Evolutionary conservation across 2,113 vertebrate genomes (phyloP).

Genomic region (Callochromis pleurospilus): DNA sequence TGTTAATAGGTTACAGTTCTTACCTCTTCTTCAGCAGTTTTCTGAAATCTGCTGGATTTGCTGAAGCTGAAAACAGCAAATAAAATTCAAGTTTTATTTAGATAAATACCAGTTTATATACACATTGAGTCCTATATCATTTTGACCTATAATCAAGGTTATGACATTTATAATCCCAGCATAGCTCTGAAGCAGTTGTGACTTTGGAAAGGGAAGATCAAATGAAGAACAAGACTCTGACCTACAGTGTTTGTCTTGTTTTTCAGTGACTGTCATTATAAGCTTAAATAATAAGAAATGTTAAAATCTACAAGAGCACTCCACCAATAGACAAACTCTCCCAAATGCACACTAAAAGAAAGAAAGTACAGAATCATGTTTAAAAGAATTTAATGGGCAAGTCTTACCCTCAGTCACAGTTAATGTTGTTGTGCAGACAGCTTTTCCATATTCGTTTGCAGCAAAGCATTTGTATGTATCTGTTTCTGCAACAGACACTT

Average conservation of each 20-base stretch:
- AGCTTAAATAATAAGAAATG: neutral
- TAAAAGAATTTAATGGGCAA: neutral
- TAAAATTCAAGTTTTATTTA: neutral
- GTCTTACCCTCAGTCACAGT: conserved; percentile 77
- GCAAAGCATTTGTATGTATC: conserved; percentile 80
- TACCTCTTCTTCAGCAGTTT: conserved; percentile 79
- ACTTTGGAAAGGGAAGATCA: conserved; percentile 30
- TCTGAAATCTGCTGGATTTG: conserved; percentile 72
- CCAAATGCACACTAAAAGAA: neutral
- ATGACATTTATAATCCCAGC: conserved; percentile 32
- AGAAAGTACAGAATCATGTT: neutral
- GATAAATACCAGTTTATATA: neutral
- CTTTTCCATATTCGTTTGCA: conserved; percentile 79
- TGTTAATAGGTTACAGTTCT: neutral
- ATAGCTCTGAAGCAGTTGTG: conserved; percentile 5
- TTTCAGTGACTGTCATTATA: neutral
- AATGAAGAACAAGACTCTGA: conserved; percentile 18
- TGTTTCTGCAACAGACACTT: conserved; percentile 62
- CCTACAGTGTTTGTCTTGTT: neutral
- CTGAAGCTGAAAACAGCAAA: conserved; percentile 41
- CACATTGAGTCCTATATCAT: neutral
- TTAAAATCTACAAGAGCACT: neutral
- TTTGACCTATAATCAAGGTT: conserved; percentile 43
- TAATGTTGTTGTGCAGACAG: conserved; percentile 70
- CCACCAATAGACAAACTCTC: neutral